A percentile compares a stretch with the other conserved stretches of the same genome.
Evolutionary conservation across 1,140 invertebrate genomes (phyloP).

Genomic region (Telenomus remus): DNA sequence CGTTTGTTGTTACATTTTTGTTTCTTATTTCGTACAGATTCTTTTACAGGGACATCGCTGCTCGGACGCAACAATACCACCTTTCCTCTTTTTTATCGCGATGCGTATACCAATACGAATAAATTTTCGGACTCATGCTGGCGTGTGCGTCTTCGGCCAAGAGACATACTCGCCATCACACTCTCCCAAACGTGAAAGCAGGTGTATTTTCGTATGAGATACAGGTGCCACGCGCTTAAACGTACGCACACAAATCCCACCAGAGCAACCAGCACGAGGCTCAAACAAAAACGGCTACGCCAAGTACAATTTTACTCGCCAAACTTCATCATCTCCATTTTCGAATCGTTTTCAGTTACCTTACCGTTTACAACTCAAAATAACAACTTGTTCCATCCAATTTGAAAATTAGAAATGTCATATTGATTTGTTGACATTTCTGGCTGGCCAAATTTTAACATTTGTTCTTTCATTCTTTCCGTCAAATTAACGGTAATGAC

Average conservation of each 20-base stretch:
- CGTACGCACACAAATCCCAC: slow-evolving; percentile 36
- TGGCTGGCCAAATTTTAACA: too few relatives aligned
- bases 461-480: too few relatives aligned
- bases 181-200: slow-evolving; percentile 52
- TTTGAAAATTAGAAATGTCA: too few relatives aligned
- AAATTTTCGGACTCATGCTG: slow-evolving; percentile 49
- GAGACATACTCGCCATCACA: slow-evolving; percentile 56
- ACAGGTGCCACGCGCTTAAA: slow-evolving; percentile 61
- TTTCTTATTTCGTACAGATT: slow-evolving; percentile 43
- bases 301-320: slow-evolving; percentile 45
- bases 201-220: slow-evolving; percentile 59
- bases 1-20: slow-evolving; percentile 12
- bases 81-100: slow-evolving; percentile 44
- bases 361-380: background rate
- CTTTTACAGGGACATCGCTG: slow-evolving; percentile 46
- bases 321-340: background rate
- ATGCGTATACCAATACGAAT: slow-evolving; percentile 43
- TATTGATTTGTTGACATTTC: background rate
- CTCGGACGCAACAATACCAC: slow-evolving; percentile 49
- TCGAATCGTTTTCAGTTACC: background rate
- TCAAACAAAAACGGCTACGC: slow-evolving; percentile 46
- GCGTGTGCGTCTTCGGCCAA: slow-evolving; percentile 45
- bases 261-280: slow-evolving; percentile 39
- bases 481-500: background rate
- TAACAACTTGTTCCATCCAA: too few relatives aligned